Evolutionary conservation across 1,140 invertebrate genomes (phyloP).

Genomic region (Theocolax elegans): DNA sequence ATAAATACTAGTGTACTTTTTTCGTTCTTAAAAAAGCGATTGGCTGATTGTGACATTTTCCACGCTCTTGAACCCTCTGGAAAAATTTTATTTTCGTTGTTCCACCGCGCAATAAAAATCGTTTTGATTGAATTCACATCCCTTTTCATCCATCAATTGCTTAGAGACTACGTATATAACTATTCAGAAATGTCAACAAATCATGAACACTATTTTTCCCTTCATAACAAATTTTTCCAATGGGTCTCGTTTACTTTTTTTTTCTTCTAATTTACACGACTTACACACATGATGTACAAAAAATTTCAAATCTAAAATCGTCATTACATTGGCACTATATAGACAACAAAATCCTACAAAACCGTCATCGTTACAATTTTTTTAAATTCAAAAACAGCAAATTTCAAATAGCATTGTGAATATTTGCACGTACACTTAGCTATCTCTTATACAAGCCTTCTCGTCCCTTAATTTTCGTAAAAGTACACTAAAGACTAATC

Average conservation of each 20-base stretch:
- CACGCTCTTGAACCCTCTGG: not conserved
- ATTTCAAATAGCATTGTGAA: conserved; percentile 13
- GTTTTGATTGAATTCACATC: conserved; percentile 16
- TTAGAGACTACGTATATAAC: conserved; percentile 33
- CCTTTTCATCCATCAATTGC: not conserved
- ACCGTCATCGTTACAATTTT: not conserved
- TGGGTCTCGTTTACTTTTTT: conserved; percentile 14
- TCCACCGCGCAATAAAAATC: not conserved
- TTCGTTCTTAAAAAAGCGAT: conserved; percentile 31
- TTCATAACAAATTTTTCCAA: conserved; percentile 36
- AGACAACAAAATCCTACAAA: conserved; percentile 24
- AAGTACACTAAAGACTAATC: conserved; percentile 33
- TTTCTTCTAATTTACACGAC: conserved; percentile 27
- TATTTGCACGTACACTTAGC: conserved; percentile 29
- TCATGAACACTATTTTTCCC: conserved; percentile 26
- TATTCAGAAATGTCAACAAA: conserved; percentile 33
- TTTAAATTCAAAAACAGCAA: conserved; percentile 14
- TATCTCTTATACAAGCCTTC: conserved; percentile 11
- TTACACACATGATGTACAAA: conserved; percentile 31
- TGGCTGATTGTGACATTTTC: conserved; percentile 48
- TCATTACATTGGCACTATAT: conserved; percentile 36
- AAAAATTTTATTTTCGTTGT: not conserved
- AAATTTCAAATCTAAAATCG: conserved; percentile 31
- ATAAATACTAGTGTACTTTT: conserved; percentile 12
- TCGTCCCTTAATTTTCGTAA: conserved; percentile 20